Evolutionary conservation across 2,797 vertebrate genomes (phyloP).

Genomic region (Acrocephalus scirpaceus): DNA sequence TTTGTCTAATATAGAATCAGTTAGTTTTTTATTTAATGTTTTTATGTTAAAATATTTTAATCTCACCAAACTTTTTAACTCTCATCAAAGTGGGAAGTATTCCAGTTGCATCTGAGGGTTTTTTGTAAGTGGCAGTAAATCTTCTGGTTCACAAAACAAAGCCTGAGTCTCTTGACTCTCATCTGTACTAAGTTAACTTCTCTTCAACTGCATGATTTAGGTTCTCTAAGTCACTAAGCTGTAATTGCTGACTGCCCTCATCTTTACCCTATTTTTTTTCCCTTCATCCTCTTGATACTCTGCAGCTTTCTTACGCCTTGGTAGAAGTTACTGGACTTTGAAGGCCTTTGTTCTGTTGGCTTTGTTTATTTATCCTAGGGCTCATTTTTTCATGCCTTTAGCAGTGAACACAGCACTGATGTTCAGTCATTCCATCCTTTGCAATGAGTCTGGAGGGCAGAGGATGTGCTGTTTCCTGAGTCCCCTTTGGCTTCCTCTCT

Average conservation of each 20-base stretch:
- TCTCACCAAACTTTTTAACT: background rate
- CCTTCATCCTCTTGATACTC: background rate
- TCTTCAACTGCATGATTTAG: background rate
- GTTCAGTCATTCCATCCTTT: constrained; percentile 25
- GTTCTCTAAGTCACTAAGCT: background rate
- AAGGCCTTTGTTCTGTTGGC: constrained; percentile 19
- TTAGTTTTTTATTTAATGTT: background rate
- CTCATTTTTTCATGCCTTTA: constrained; percentile 16
- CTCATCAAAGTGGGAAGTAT: background rate
- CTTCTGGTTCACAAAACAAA: background rate
- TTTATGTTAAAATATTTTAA: background rate
- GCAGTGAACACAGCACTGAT: background rate
- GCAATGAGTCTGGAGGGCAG: constrained; percentile 52
- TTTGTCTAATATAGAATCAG: background rate
- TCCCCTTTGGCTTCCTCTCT: constrained; percentile 34
- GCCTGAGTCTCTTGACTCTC: background rate
- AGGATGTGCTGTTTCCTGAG: constrained; percentile 54
- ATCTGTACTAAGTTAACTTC: background rate
- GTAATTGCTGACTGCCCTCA: background rate
- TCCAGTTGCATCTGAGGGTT: background rate
- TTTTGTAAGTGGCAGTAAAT: background rate
- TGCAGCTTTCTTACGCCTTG: background rate
- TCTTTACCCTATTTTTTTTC: background rate
- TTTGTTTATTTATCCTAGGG: constrained; percentile 49
- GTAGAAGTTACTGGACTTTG: background rate